A percentile compares a stretch with the other conserved stretches of the same genome.
Evolutionary conservation across 2,888 invertebrate genomes (phyloP).

Genomic region (Leptopilina myrica): DNA sequence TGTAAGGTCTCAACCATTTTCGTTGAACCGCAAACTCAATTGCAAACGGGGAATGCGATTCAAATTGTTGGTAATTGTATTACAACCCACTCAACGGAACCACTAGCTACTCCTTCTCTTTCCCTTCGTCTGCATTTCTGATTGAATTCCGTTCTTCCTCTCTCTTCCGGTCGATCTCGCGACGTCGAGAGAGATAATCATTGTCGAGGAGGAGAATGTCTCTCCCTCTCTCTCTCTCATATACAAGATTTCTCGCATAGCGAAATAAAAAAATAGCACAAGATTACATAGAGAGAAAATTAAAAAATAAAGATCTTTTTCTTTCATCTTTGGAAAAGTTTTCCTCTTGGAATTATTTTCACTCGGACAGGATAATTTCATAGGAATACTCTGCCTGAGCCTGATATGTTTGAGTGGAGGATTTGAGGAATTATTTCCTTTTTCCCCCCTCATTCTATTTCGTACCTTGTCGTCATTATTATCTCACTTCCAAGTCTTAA

Average conservation of each 20-base stretch:
- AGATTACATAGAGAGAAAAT: no score
- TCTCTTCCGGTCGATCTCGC: slow-evolving; percentile 39
- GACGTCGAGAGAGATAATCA: slow-evolving; percentile 34
- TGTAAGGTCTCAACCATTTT: slow-evolving; percentile 59
- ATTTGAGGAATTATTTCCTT: slow-evolving; percentile 37
- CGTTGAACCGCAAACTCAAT: slow-evolving; percentile 70
- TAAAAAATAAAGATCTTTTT: no score
- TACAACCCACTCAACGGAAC: slow-evolving; percentile 65
- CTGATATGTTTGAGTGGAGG: background rate
- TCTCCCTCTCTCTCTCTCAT: background rate
- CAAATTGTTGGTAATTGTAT: slow-evolving; percentile 70
- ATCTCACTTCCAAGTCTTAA: slow-evolving; percentile 20
- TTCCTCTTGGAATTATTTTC: no score
- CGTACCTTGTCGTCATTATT: slow-evolving; percentile 32
- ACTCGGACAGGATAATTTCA: no score
- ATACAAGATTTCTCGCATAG: background rate
- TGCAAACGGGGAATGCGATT: slow-evolving; percentile 67
- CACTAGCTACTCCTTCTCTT: slow-evolving; percentile 44
- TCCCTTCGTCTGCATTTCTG: slow-evolving; percentile 61
- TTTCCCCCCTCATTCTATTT: slow-evolving; percentile 40
- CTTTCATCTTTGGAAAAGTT: no score
- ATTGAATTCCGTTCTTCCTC: slow-evolving; percentile 64
- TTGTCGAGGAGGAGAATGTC: slow-evolving; percentile 11
- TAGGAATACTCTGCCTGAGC: background rate
- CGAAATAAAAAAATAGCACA: background rate